Conservation (phyloP, 2,113 vertebrate species). For the Dromas ardeola region DNA sequence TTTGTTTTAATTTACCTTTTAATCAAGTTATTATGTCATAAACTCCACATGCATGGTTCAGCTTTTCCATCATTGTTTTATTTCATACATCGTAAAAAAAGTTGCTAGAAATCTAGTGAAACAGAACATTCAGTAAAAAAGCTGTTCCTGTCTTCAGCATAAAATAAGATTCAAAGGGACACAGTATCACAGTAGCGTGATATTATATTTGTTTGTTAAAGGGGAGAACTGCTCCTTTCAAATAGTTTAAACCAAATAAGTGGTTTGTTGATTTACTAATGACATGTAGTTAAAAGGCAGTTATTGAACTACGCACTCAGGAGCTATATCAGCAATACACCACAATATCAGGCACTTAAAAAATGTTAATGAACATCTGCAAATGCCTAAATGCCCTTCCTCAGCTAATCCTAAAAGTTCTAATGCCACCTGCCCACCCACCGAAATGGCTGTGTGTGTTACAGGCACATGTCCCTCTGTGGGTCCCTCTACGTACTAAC, state of each 20-base stretch:
- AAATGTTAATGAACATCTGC: neutral
- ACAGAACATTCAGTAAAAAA: neutral
- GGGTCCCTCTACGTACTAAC: neutral
- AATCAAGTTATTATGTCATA: neutral
- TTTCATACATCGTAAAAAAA: neutral
- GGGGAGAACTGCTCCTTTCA: neutral
- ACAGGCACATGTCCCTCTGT: neutral
- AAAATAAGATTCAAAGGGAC: neutral
- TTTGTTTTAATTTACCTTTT: neutral
- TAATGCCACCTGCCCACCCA: too few species aligned
- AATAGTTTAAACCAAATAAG: neutral
- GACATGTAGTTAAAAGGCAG: neutral
- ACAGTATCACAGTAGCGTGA: neutral
- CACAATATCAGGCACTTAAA: neutral
- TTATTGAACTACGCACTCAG: neutral
- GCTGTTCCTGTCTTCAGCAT: neutral
- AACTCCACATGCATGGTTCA: neutral
- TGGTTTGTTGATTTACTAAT: neutral
- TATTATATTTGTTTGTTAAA: neutral
- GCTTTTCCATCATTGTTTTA: neutral
- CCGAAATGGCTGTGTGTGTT: rapidly evolving
- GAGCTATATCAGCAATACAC: neutral
- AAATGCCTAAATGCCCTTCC: neutral
- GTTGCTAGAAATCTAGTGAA: neutral
- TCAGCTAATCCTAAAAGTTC: neutral